Evolutionary conservation across 2,113 vertebrate genomes (phyloP).

Genomic region (Muscicapa adusta): DNA sequence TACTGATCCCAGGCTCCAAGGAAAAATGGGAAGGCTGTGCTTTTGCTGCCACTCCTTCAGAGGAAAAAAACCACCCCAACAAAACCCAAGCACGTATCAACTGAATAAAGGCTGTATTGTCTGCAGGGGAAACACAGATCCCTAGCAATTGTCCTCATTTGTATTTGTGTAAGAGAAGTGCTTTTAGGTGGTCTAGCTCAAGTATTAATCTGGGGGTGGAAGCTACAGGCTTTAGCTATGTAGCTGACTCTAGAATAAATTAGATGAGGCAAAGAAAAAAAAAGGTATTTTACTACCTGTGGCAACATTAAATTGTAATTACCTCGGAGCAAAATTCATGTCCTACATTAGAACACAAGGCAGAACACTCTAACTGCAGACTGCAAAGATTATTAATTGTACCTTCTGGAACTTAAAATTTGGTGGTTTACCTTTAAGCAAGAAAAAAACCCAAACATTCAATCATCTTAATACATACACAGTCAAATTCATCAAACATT

Average conservation of each 20-base stretch:
- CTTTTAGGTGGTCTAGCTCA: conserved; percentile 44
- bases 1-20: conserved; percentile 26
- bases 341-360: background rate
- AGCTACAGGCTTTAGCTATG: background rate
- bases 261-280: background rate
- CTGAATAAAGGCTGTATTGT: conserved; percentile 56
- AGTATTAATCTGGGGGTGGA: background rate
- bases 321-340: background rate
- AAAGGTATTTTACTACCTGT: background rate
- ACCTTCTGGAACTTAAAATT: background rate
- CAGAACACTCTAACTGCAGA: background rate
- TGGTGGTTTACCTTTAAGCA: background rate
- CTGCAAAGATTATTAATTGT: background rate
- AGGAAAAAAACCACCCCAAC: background rate
- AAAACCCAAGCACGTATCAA: conserved; percentile 12
- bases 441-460: background rate
- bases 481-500: background rate
- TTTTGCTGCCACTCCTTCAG: conserved; percentile 47
- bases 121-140: background rate
- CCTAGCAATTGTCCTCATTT: conserved; percentile 38
- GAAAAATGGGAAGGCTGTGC: conserved; percentile 54
- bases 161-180: conserved; percentile 29
- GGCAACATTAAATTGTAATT: background rate
- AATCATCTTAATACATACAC: background rate
- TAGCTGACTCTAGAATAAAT: background rate